Percentiles rank a stretch among this genome's conserved stretches.
These are phyloP conservation scores for Manduca sexta DNA, from an alignment of 1,140 invertebrate genomes.

Conservation along the genomic window DNA sequence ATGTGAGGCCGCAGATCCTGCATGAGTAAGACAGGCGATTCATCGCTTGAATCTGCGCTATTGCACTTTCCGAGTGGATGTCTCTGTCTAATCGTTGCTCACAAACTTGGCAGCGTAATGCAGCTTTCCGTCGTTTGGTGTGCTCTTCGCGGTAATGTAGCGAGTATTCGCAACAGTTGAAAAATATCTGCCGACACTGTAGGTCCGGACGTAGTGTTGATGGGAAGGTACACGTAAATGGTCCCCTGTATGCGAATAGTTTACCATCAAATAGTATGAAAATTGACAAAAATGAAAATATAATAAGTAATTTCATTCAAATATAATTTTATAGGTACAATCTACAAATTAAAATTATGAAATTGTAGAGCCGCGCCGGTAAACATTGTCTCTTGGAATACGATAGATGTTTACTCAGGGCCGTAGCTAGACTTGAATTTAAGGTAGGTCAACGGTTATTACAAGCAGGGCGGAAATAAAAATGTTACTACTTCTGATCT, in stretches of 20 bases:
- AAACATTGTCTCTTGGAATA: too few species aligned
- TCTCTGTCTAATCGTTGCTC: constrained; percentile 59
- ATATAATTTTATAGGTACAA: too few species aligned
- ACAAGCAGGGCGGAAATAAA: too few species aligned
- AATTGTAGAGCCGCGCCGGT: too few species aligned
- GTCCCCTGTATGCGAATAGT: constrained; percentile 39
- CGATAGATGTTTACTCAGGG: too few species aligned
- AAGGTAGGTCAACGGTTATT: too few species aligned
- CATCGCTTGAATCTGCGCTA: constrained; percentile 15
- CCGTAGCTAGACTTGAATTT: too few species aligned
- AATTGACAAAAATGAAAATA: too few species aligned
- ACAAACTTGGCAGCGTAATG: constrained; percentile 66
- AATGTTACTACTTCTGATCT: too few species aligned
- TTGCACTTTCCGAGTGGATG: constrained; percentile 16
- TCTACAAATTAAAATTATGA: too few species aligned
- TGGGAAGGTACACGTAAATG: constrained; percentile 58
- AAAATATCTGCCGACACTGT: constrained; percentile 57
- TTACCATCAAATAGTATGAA: too few species aligned
- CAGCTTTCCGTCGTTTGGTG: constrained; percentile 58
- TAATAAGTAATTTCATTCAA: too few species aligned
- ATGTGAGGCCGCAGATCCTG: constrained; percentile 59
- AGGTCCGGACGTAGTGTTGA: constrained; percentile 39
- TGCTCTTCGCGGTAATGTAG: constrained; percentile 63
- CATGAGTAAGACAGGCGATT: constrained; percentile 38
- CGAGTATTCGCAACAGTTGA: constrained; percentile 67